phyloP scores from a whole-genome alignment of 2,797 vertebrate genomes.

The Mus caroli region DNA sequence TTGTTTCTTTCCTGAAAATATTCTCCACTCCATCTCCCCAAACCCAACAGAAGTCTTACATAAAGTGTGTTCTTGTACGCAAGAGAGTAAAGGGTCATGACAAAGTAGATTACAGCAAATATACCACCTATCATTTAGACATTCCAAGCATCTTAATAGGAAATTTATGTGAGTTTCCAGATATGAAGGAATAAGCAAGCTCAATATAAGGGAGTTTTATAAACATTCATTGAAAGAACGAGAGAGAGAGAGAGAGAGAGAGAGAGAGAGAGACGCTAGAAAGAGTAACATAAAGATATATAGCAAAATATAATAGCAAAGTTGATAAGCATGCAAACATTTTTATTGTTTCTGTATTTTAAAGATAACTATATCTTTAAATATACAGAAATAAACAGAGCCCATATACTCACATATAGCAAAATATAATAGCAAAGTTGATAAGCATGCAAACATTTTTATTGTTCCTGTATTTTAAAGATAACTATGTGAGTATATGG shows the following conservation, averaged over 20 bases:
- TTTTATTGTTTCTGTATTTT: too few relatives aligned
- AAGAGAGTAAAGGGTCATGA: not conserved
- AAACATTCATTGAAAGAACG: not conserved
- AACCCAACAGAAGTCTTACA: not conserved
- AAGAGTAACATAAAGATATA: not conserved
- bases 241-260: not conserved
- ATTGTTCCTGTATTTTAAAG: too few relatives aligned
- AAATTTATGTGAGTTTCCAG: not conserved
- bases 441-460: too few relatives aligned
- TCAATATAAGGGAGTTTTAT: not conserved
- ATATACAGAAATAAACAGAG: not conserved
- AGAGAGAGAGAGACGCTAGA: not conserved
- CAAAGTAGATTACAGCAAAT: not conserved
- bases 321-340: too few relatives aligned
- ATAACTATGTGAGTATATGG: slow-evolving; percentile 25
- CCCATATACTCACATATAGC: too few relatives aligned
- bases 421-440: too few relatives aligned
- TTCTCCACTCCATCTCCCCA: not conserved
- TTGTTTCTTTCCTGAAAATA: not conserved
- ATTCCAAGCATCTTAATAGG: not conserved
- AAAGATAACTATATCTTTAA: not conserved
- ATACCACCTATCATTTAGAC: not conserved
- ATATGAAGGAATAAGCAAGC: too few relatives aligned
- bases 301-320: too few relatives aligned
- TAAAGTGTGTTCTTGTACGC: not conserved